Base-by-base conservation (phyloP, 2,113 vertebrate species). In the Pardalotus punctatus region DNA sequence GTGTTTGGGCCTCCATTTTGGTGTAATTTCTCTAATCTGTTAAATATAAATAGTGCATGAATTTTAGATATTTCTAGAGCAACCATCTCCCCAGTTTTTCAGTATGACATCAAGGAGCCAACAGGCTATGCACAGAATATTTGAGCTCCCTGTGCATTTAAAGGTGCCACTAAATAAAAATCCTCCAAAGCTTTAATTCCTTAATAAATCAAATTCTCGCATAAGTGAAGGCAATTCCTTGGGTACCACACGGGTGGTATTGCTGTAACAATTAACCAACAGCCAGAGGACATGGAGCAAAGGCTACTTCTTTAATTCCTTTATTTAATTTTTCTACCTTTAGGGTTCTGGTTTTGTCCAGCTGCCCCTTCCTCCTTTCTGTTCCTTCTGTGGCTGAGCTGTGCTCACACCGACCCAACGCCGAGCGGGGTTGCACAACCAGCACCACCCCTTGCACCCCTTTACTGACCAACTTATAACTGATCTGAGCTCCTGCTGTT, bases 291-390 rank as follows among this genome's bases (percentile, higher is more conserved):
- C 28, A 58, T 5, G 48, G 61, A 72, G 54, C 22, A 86, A 38
- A 84, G 33, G 40, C 31, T 71, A 14, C 31, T 82, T 53, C 43
- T 91, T 85, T 56, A 62, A 81, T n/a, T 40, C 60, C 33, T 80
- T 50, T 35, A 14, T 65, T 85, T 58, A 6, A 12, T 40, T 47
- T 67, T 58, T 86, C 42, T 71, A 94, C 82, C 83, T 94, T 94
- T 88, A 0, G 4, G 56, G 51, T 48, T 74, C 73, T 40, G 81
- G 82, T 84, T 96, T 96, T 79, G 94, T 60, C 91, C 87, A 69
- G 67, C 84, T 95, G 86, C 84, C 91, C 95, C 95, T 96, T 97
- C 96, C 95, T 96, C 89, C 95, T 96, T 97, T 95, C 94, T 94
- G 76, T 96, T 96, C 96, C 93, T 62, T 47, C 36, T 85, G 83